A percentile compares a stretch with the other conserved stretches of the same genome.
Conservation (phyloP, 2,113 vertebrate species). For the Megaceryle maxima region DNA sequence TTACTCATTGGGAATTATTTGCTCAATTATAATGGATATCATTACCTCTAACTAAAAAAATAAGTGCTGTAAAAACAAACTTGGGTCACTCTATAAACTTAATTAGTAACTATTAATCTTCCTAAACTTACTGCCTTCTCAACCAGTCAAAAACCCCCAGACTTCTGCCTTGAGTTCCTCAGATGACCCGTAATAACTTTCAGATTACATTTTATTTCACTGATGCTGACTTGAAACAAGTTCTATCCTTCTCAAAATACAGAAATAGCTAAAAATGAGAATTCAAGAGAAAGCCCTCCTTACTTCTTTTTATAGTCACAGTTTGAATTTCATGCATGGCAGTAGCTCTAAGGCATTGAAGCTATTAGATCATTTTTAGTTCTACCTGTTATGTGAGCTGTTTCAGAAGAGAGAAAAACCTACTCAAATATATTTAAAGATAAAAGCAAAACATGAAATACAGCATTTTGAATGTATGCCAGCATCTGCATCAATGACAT, state of each 20-base stretch:
- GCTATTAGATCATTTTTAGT: slow-evolving; percentile 4
- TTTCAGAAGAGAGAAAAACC: neutral
- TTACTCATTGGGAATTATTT: neutral
- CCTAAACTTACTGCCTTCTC: neutral
- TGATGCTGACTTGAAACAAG: neutral
- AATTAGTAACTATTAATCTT: neutral
- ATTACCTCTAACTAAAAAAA: neutral
- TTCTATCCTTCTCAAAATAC: neutral
- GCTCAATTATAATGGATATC: neutral
- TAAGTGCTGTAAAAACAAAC: neutral
- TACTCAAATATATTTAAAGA: slow-evolving; percentile 1
- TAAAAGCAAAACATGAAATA: neutral
- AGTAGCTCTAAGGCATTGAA: slow-evolving; percentile 7
- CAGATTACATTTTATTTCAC: neutral
- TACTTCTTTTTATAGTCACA: neutral
- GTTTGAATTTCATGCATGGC: neutral
- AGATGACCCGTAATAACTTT: neutral
- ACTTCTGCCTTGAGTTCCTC: neutral
- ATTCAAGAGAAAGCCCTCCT: neutral
- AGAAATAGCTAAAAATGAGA: neutral
- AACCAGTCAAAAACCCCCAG: neutral
- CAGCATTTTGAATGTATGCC: neutral
- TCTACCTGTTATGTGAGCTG: slow-evolving; percentile 12
- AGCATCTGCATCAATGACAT: neutral
- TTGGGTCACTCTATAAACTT: neutral